Evolutionary conservation across 2,888 invertebrate genomes (phyloP), one percentile per base, ranked within the genome.

Genomic region (Caenorhabditis sinica): DNA sequence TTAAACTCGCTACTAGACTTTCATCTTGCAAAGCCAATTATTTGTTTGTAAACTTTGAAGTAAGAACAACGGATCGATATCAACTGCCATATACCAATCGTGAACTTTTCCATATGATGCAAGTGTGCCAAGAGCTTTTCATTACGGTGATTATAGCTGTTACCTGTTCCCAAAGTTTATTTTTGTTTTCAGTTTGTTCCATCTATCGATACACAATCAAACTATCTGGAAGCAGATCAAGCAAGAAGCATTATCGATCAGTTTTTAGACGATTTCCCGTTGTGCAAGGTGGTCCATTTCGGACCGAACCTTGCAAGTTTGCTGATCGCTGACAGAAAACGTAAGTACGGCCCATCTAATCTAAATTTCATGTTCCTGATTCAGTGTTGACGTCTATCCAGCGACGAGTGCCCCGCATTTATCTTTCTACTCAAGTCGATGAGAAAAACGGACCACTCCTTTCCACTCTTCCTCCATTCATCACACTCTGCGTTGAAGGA

Each of bases 101-200:
- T n/a, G 90, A 91, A 60, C 82, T 91, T 9, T 91, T 91, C 76
- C 90, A 90, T 65, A 89, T 91, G 90, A 88, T 87, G 60, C 90
- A 89, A 84, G 88, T 91, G 20, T 90, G 90, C 68, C 89, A 91
- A 36, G 90, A 91, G 51, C 87, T 89, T 6, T 90, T 89, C 56
- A 84, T 90, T 20, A 90, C 87, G 36, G 89, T 90, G 43, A 61
- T 17, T 49, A 28, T 8, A 23, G 4, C 17, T 23, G 15, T 61
- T 25, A 17, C 1, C 15, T 1, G 58, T 13, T 15, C n/a, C 25
- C 11, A 23, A 36, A 23, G 13, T 23, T 6, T 20, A 60, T 60
- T 1, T 69, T 73, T 33, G 0, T 53, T 83, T 75, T 11, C 53
- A 85, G 87, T 74, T 91, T 45, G 90, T 91, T 0, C 91, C 91